Base-by-base conservation (phyloP, 2,113 vertebrate species). In the Heloderma charlesbogerti region DNA sequence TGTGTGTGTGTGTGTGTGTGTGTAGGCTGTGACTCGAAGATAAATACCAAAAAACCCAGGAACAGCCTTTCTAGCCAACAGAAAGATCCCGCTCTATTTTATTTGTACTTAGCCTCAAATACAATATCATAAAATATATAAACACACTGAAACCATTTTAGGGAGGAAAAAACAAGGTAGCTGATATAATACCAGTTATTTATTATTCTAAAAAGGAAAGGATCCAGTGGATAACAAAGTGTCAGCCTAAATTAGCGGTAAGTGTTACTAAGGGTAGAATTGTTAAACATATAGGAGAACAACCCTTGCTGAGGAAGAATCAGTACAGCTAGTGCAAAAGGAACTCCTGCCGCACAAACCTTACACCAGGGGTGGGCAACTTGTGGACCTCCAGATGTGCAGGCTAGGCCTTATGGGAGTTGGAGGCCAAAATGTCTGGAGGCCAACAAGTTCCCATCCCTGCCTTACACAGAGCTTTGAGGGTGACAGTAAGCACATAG, bases 131-230 rank as follows among this genome's bases (percentile, higher is more conserved):
- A 51, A 79, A 51, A 29, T 79, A 79, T 77, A 7, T 77, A 8
- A 25, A 20, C 15, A 25, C 75, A 43, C 37, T n/a, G 22, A 37
- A 20, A 84, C 6, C 5, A 25, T 22, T 15, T 84, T 37, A 66
- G 37, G n/a, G 37, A 80, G 9, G 22, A 83, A 63, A 60, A 27
- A 18, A 40, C 18, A 63, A 82, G 8, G 27, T 79, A 27, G 45
- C 84, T 60, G 54, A 63, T 16, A n/a, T 25, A 37, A 66, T 67
- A 10, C 29, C 27, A 81, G 48, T 54, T 67, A 60, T 60, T 60
- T 13, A 15, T 54, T 54, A 9, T 54, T 51, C 90, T 87, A 5
- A 94, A 94, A 94, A 72, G 92, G 88, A 77, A 95, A 79, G 37
- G 43, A 40, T 0, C 1, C 34, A 87, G 40, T 29, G 3, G 40